Evolutionary conservation across 2,888 invertebrate genomes (phyloP).

Genomic region (Drosophila subquinaria): DNA sequence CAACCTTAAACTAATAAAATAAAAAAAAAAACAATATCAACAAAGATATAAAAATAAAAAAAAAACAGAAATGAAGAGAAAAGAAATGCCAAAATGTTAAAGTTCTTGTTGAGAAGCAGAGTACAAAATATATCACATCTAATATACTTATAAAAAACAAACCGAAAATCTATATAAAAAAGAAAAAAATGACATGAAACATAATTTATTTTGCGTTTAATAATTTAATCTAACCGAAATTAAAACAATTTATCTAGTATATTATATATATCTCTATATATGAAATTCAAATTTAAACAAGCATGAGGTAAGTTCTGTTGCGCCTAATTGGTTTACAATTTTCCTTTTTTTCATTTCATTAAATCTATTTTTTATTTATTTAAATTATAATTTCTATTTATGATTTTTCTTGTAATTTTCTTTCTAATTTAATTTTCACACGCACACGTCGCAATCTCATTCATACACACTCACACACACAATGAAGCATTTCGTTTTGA

Average conservation of each 20-base stretch:
- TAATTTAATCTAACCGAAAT: constrained; percentile 66
- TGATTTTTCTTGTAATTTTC: constrained; percentile 49
- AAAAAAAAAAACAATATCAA: constrained; percentile 28
- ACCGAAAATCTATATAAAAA: constrained; percentile 22
- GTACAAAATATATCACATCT: constrained; percentile 50
- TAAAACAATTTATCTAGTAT: constrained; percentile 54
- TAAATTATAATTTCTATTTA: constrained; percentile 28
- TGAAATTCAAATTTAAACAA: constrained; percentile 68
- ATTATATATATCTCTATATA: constrained; percentile 61
- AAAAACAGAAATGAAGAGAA: constrained; percentile 12
- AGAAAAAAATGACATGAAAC: constrained; percentile 38
- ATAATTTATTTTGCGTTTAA: constrained; percentile 75
- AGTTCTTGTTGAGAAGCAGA: constrained; percentile 52
- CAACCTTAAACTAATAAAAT: constrained; percentile 23
- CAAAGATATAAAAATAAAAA: constrained; percentile 13
- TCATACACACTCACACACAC: constrained; percentile 30
- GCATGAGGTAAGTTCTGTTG: constrained; percentile 84
- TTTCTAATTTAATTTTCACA: constrained; percentile 35
- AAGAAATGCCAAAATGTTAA: constrained; percentile 40
- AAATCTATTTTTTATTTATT: constrained; percentile 39
- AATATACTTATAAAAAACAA: constrained; percentile 13
- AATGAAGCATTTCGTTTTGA: constrained; percentile 29
- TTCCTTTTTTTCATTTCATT: constrained; percentile 43
- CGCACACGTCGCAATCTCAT: constrained; percentile 21
- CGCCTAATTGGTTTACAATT: constrained; percentile 78